These are phyloP conservation scores for Cataglyphis rosenhaueri DNA, from an alignment of 2,888 invertebrate genomes.

Conservation along the genomic window DNA sequence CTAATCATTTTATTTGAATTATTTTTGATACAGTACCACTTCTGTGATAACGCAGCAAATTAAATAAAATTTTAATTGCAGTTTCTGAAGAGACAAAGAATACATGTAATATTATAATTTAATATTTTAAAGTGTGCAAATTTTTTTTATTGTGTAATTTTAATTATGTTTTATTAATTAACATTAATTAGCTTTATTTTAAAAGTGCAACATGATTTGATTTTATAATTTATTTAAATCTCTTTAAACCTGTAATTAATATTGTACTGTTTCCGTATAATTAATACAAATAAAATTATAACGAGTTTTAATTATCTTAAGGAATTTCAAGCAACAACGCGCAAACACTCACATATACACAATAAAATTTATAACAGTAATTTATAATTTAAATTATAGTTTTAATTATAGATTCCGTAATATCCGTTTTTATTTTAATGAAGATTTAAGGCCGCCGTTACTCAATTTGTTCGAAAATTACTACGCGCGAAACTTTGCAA, in stretches of 20 bases:
- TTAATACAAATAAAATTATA: neutral
- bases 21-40: neutral
- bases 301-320: neutral
- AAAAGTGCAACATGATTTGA: slow-evolving; percentile 14
- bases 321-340: neutral
- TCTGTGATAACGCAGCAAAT: neutral
- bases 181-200: neutral
- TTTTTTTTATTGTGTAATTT: slow-evolving; percentile 1
- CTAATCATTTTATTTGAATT: neutral
- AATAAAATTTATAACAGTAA: neutral
- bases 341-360: neutral
- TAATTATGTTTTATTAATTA: neutral
- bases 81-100: neutral
- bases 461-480: neutral
- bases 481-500: neutral
- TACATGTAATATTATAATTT: neutral
- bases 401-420: neutral
- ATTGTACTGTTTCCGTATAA: neutral
- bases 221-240: slow-evolving; percentile 15
- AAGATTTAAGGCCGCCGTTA: neutral
- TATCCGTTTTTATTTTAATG: slow-evolving; percentile 23
- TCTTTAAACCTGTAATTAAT: slow-evolving; percentile 18
- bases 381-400: slow-evolving; percentile 7
- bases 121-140: slow-evolving; percentile 1
- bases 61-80: neutral